Evolutionary conservation across 2,113 vertebrate genomes (phyloP).

Genomic region (Rhodinocichla rosea): DNA sequence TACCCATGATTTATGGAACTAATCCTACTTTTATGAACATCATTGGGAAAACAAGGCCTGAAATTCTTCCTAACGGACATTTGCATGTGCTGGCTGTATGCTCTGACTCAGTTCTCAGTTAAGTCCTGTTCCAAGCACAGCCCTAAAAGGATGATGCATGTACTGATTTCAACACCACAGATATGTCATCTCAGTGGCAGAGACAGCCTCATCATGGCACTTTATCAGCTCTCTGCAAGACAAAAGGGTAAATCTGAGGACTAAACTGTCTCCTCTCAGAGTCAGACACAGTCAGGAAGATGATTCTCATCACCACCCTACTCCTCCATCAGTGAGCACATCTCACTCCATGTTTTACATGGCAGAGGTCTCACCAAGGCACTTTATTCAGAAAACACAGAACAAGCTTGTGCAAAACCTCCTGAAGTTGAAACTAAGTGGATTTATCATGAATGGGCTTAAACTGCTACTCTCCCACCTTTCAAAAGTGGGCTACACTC

Average conservation of each 20-base stretch:
- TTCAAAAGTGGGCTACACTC: not conserved
- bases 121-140: not conserved
- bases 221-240: not conserved
- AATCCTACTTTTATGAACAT: slow-evolving; percentile 11
- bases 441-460: not conserved
- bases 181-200: not conserved
- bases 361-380: not conserved
- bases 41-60: slow-evolving; percentile 8
- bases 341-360: not conserved
- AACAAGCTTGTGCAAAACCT: not conserved
- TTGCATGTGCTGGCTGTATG: not conserved
- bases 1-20: not conserved
- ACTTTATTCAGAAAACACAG: not conserved
- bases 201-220: not conserved
- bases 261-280: not conserved
- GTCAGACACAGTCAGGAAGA: not conserved
- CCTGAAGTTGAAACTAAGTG: not conserved
- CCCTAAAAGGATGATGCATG: not conserved
- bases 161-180: slow-evolving; percentile 19
- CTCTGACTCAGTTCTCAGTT: slow-evolving; percentile 22
- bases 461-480: not conserved
- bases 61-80: not conserved
- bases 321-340: not conserved
- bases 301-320: not conserved
- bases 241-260: not conserved